phyloP scores from a whole-genome alignment of 1,140 invertebrate species.

The Tetragonula clypearis region DNA sequence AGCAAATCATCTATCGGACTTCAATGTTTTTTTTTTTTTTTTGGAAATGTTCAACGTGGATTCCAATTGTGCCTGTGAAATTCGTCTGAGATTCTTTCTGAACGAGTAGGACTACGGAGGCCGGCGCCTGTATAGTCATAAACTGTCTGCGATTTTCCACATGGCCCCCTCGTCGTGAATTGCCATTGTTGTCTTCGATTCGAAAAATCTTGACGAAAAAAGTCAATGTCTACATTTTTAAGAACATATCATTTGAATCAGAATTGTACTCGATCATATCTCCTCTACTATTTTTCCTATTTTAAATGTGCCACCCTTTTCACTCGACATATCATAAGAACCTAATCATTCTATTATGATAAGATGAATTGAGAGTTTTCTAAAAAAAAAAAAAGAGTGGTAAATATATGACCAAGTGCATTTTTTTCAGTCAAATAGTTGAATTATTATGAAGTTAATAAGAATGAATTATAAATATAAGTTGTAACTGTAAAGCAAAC shows the following conservation, averaged over 20 bases:
- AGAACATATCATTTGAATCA: background rate
- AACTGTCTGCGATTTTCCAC: slow-evolving; percentile 77
- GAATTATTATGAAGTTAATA: no score
- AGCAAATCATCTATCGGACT: background rate
- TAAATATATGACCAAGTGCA: no score
- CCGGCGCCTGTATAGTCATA: slow-evolving; percentile 73
- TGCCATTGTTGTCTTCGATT: slow-evolving; percentile 50
- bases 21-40: background rate
- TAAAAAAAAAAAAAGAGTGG: no score
- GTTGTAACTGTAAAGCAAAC: no score
- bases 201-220: background rate
- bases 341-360: background rate
- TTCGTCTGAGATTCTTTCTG: slow-evolving; percentile 35
- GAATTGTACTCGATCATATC: background rate
- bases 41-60: background rate
- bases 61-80: slow-evolving; percentile 8
- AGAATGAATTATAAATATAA: no score
- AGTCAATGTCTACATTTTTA: background rate
- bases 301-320: background rate
- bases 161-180: slow-evolving; percentile 71
- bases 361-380: background rate
- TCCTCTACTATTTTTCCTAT: background rate
- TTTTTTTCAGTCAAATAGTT: no score
- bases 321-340: background rate
- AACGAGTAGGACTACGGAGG: slow-evolving; percentile 64